Conservation (phyloP, 2,888 invertebrate genomes). For the Stratiomys singularior region DNA sequence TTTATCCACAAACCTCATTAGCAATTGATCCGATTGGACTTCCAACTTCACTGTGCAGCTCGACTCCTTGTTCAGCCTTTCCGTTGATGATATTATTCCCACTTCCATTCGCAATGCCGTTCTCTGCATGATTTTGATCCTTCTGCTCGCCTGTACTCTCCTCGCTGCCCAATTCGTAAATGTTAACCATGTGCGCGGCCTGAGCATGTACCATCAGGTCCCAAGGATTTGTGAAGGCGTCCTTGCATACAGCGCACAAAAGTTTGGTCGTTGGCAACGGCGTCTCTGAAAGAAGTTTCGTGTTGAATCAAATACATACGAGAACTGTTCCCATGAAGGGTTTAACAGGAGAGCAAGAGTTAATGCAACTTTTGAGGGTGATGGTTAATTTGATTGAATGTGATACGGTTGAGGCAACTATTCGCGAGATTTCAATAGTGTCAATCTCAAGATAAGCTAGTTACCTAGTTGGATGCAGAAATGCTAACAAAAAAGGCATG, state of each 20-base stretch:
- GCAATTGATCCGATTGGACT: constrained; percentile 58
- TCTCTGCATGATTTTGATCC: constrained; percentile 8
- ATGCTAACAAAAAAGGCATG: too few species aligned
- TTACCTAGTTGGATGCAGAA: too few species aligned
- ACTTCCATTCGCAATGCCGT: constrained; percentile 42
- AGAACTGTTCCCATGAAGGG: too few species aligned
- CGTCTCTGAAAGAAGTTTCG: constrained; percentile 56
- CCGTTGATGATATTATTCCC: constrained; percentile 9
- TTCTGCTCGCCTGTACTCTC: constrained; percentile 51
- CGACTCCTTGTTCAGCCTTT: constrained; percentile 36
- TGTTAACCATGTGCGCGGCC: constrained; percentile 76
- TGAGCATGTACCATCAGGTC: constrained; percentile 78
- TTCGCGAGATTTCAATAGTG: too few species aligned
- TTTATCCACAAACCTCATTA: constrained; percentile 59
- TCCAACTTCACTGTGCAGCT: constrained; percentile 51
- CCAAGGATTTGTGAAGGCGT: constrained; percentile 74
- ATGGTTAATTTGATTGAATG: too few species aligned
- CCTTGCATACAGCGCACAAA: constrained; percentile 75
- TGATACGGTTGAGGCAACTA: too few species aligned
- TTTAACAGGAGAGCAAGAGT: too few species aligned
- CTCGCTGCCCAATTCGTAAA: constrained; percentile 72
- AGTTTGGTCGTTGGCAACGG: constrained; percentile 66
- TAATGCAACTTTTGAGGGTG: too few species aligned
- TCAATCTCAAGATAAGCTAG: too few species aligned
- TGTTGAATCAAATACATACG: background rate